phyloP scores from a whole-genome alignment of 2,113 vertebrate genomes.

The Calidris pugnax region DNA sequence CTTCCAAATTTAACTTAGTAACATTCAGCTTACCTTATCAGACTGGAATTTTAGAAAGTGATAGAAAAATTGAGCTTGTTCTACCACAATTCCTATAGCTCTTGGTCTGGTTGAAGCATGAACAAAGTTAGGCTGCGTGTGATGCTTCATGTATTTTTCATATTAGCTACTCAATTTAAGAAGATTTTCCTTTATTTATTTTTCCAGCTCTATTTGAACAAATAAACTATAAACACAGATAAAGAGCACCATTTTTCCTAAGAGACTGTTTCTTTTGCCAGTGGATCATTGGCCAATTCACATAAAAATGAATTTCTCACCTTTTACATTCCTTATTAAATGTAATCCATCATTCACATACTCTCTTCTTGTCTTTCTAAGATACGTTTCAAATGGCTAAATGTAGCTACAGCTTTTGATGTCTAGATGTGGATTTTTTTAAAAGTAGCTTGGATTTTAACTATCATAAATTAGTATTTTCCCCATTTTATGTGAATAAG shows the following conservation, averaged over 20 bases:
- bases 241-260: not conserved
- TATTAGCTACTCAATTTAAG: not conserved
- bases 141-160: not conserved
- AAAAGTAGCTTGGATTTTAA: not conserved
- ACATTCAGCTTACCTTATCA: not conserved
- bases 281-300: not conserved
- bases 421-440: not conserved
- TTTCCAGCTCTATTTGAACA: not conserved
- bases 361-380: not conserved
- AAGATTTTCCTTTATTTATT: not conserved
- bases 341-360: not conserved
- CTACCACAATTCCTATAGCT: not conserved
- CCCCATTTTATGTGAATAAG: not conserved
- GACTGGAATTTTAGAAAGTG: not conserved
- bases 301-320: not conserved
- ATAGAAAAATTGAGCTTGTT: not conserved
- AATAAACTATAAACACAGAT: not conserved
- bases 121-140: not conserved
- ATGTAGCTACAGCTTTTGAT: not conserved
- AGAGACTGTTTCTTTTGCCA: not conserved
- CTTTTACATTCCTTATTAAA: not conserved
- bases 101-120: not conserved
- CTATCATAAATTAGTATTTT: not conserved
- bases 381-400: not conserved
- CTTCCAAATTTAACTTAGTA: not conserved